A percentile compares a stretch with the other conserved stretches of the same genome.
phyloP scores from a whole-genome alignment of 1,140 invertebrate species.

The Diploscapter pachys region DNA sequence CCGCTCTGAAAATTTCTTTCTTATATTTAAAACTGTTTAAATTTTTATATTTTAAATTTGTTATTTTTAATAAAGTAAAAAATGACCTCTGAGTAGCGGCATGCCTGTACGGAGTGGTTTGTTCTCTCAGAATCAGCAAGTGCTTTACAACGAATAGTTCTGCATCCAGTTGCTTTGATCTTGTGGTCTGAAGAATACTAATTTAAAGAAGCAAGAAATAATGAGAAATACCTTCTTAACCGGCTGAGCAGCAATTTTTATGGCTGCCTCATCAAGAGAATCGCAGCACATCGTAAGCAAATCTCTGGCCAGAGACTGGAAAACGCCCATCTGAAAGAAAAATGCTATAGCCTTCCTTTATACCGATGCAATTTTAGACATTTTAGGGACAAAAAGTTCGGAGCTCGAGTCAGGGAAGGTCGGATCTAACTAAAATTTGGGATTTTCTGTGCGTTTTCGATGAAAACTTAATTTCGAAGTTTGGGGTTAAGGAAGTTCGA shows the following conservation, averaged over 20 bases:
- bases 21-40: too few species aligned
- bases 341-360: neutral
- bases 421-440: neutral
- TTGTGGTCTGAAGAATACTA: conserved; percentile 60
- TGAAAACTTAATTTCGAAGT: neutral
- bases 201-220: too few species aligned
- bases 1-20: conserved; percentile 14
- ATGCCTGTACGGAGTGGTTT: conserved; percentile 92
- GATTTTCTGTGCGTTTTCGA: neutral
- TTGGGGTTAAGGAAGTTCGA: neutral
- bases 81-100: conserved; percentile 28
- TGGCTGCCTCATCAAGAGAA: conserved; percentile 75
- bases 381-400: too few species aligned
- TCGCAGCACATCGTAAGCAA: conserved; percentile 84
- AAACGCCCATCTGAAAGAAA: conserved; percentile 66
- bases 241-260: conserved; percentile 59
- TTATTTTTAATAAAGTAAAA: too few species aligned
- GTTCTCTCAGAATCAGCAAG: conserved; percentile 88
- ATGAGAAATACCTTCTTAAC: conserved; percentile 10
- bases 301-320: conserved; percentile 92
- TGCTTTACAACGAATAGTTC: conserved; percentile 96
- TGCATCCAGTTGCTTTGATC: conserved; percentile 71
- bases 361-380: too few species aligned
- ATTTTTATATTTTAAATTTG: too few species aligned
- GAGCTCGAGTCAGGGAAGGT: too few species aligned